Conservation (phyloP, 1,140 invertebrate species). For the Sycobia sp. region DNA sequence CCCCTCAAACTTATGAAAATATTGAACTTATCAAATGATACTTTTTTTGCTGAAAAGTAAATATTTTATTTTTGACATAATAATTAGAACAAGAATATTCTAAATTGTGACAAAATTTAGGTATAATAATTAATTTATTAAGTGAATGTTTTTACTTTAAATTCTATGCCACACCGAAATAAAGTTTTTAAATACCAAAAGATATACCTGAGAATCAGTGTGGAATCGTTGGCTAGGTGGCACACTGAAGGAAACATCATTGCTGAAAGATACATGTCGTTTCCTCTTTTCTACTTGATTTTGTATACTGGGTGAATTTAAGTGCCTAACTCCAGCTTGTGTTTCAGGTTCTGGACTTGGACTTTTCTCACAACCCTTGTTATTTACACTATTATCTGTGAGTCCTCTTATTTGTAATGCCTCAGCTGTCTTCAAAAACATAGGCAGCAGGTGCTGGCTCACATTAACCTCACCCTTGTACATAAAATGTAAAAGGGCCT, state of each 20-base stretch:
- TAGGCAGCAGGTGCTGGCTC: constrained; percentile 82
- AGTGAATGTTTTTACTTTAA: too few species aligned
- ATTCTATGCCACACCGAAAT: too few species aligned
- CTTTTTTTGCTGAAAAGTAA: too few species aligned
- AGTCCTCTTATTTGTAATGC: constrained; percentile 88
- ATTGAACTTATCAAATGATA: too few species aligned
- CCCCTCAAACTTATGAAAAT: too few species aligned
- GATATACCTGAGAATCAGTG: constrained; percentile 71
- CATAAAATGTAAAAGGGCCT: constrained; percentile 87
- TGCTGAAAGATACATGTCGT: constrained; percentile 72
- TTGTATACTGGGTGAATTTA: constrained; percentile 52
- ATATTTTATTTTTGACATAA: too few species aligned
- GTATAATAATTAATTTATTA: too few species aligned
- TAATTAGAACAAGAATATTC: too few species aligned
- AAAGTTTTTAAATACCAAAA: too few species aligned
- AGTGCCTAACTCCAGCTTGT: constrained; percentile 48
- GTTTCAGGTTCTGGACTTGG: constrained; percentile 55
- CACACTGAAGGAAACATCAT: constrained; percentile 70
- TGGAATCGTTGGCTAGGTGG: constrained; percentile 69
- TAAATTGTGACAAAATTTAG: too few species aligned
- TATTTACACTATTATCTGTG: constrained; percentile 77
- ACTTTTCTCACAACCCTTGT: constrained; percentile 52
- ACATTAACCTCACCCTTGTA: constrained; percentile 91
- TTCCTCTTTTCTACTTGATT: constrained; percentile 68
- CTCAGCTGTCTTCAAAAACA: constrained; percentile 90